Percentiles rank a stretch among this genome's conserved stretches.
phyloP scores from a whole-genome alignment of 2,888 invertebrate genomes.

The Xylota segnis region DNA sequence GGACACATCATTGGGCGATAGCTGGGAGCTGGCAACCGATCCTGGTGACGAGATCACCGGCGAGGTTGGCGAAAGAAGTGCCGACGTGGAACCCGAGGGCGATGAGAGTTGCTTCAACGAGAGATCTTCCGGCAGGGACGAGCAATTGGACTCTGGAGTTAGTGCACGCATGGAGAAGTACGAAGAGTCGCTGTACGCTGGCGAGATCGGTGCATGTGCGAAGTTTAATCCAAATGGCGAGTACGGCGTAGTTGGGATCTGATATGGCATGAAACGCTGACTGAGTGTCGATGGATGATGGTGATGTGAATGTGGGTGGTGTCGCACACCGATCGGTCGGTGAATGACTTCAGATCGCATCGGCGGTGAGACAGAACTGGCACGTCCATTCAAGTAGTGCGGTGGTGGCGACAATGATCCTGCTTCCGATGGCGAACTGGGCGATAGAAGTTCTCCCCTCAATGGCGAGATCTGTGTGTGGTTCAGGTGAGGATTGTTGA shows the following conservation, averaged over 20 bases:
- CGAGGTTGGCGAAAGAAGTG: slow-evolving; percentile 62
- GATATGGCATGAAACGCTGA: slow-evolving; percentile 81
- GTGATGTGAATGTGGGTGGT: slow-evolving; percentile 76
- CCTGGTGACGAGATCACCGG: slow-evolving; percentile 84
- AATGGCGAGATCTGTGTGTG: slow-evolving; percentile 82
- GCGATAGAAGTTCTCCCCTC: slow-evolving; percentile 82
- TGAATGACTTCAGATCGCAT: slow-evolving; percentile 83
- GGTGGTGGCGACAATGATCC: slow-evolving; percentile 84
- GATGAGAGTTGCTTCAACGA: slow-evolving; percentile 81
- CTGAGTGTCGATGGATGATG: slow-evolving; percentile 66
- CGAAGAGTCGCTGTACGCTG: slow-evolving; percentile 84
- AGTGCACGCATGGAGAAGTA: slow-evolving; percentile 84
- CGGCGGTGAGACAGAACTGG: slow-evolving; percentile 84
- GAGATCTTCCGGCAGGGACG: slow-evolving; percentile 83
- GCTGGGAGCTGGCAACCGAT: slow-evolving; percentile 48
- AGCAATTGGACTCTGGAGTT: slow-evolving; percentile 83
- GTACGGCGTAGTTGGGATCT: slow-evolving; percentile 79
- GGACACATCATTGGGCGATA: slow-evolving; percentile 47
- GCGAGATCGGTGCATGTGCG: slow-evolving; percentile 83
- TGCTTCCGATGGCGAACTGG: slow-evolving; percentile 83
- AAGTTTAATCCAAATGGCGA: slow-evolving; percentile 72
- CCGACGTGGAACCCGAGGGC: slow-evolving; percentile 66
- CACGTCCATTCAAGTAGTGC: slow-evolving; percentile 83
- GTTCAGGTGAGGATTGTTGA: slow-evolving; percentile 82
- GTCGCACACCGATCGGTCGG: slow-evolving; percentile 81